These are phyloP conservation scores for Cochlearius cochlearius DNA, from an alignment of 2,113 vertebrate genomes.

Conservation along the genomic window DNA sequence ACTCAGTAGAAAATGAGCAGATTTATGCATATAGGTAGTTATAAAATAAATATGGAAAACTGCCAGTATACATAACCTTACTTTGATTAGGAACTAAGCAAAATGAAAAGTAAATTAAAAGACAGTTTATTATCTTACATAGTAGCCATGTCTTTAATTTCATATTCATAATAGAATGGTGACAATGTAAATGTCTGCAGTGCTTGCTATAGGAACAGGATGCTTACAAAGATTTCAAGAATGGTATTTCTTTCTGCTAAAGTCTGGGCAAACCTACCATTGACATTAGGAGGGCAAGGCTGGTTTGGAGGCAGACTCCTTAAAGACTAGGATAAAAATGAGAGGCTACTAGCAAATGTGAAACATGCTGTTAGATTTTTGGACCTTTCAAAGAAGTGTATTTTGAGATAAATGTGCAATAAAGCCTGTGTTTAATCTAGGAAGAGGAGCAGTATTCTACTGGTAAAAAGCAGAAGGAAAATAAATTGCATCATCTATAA, in stretches of 20 bases:
- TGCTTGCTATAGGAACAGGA: background rate
- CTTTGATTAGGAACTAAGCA: background rate
- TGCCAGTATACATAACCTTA: background rate
- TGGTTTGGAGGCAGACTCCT: background rate
- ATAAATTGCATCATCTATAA: slow-evolving; percentile 67
- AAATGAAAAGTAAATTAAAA: background rate
- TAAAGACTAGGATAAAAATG: background rate
- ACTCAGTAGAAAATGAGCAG: background rate
- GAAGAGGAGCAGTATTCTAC: slow-evolving; percentile 48
- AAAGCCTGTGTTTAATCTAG: slow-evolving; percentile 61
- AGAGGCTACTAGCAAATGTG: background rate
- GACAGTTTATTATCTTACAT: background rate
- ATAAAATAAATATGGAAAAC: background rate
- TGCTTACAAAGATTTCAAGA: background rate
- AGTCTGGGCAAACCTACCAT: background rate
- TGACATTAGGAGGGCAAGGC: background rate
- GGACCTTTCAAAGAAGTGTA: slow-evolving; percentile 13
- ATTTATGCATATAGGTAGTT: background rate
- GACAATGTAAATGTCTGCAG: background rate
- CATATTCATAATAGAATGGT: background rate
- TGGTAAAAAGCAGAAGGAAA: slow-evolving; percentile 61
- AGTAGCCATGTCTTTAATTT: background rate
- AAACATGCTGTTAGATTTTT: slow-evolving; percentile 20
- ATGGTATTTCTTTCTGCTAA: background rate
- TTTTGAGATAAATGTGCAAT: slow-evolving; percentile 55